Evolutionary conservation across 2,888 invertebrate species (phyloP).

Genomic region (Cerceris ruficornis): DNA sequence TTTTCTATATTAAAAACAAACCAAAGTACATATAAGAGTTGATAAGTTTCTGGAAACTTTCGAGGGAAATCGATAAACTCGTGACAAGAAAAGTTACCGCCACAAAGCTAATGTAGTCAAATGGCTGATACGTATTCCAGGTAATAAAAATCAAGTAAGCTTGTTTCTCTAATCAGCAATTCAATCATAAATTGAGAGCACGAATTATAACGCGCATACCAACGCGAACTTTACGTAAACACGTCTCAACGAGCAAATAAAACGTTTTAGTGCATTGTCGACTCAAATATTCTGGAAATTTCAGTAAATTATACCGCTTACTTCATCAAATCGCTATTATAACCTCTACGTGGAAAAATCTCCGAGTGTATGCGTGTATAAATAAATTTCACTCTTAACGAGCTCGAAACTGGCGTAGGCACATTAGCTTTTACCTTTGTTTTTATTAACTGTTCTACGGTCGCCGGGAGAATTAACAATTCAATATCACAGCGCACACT

Average conservation of each 20-base stretch:
- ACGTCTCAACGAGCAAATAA: not conserved
- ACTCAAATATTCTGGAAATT: not conserved
- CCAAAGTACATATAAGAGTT: no score
- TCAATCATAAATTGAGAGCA: not conserved
- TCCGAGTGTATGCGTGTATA: not conserved
- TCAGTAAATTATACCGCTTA: not conserved
- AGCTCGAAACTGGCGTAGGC: constrained; percentile 7
- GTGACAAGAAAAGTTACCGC: no score
- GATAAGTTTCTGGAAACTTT: no score
- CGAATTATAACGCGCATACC: not conserved
- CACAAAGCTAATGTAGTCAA: no score
- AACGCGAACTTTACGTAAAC: not conserved
- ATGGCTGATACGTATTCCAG: not conserved
- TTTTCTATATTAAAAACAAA: no score
- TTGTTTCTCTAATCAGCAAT: not conserved
- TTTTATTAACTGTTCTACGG: not conserved
- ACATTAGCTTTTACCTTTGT: constrained; percentile 15
- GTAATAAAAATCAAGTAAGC: not conserved
- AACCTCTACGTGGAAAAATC: not conserved
- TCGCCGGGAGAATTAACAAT: constrained; percentile 14
- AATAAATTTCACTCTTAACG: constrained; percentile 25
- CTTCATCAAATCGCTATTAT: not conserved
- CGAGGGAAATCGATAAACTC: no score
- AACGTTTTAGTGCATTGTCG: not conserved
- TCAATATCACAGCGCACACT: not conserved